A percentile compares a stretch with the other conserved stretches of the same genome.
These are phyloP conservation scores for Laticauda laticaudata DNA, from an alignment of 2,113 vertebrate genomes.

Conservation along the genomic window DNA sequence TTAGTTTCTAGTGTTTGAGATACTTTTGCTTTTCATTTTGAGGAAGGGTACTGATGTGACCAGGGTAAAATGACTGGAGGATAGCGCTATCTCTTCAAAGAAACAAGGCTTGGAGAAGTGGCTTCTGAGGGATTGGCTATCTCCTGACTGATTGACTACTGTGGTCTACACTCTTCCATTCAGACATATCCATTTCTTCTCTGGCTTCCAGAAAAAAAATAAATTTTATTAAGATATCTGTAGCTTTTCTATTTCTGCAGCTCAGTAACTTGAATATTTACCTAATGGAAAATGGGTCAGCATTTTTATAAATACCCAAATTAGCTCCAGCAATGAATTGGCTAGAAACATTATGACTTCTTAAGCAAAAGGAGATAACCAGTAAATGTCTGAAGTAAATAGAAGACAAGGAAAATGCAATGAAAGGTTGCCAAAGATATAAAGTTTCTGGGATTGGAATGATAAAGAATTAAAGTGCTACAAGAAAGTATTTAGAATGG, in stretches of 20 bases:
- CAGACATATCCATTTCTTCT: background rate
- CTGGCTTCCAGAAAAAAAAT: background rate
- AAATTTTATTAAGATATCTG: background rate
- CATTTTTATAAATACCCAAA: background rate
- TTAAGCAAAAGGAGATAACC: background rate
- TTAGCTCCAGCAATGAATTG: background rate
- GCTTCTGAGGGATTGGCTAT: background rate
- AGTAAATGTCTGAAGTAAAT: background rate
- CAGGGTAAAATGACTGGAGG: background rate
- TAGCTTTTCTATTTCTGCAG: background rate
- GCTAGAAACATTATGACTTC: background rate
- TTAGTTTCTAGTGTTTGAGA: background rate
- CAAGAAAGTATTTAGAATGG: background rate
- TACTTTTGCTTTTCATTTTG: background rate
- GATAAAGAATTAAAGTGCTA: background rate
- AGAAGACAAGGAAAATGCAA: background rate
- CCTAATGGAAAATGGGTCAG: background rate
- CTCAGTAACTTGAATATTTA: background rate
- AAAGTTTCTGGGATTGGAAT: background rate
- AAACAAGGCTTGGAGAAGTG: background rate
- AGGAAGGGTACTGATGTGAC: background rate
- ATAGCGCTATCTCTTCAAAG: background rate
- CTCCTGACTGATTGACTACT: background rate
- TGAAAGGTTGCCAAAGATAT: background rate
- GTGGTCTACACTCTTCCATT: background rate